Evolutionary conservation across 2,113 vertebrate genomes (phyloP).

Genomic region (Ciconia maguari): DNA sequence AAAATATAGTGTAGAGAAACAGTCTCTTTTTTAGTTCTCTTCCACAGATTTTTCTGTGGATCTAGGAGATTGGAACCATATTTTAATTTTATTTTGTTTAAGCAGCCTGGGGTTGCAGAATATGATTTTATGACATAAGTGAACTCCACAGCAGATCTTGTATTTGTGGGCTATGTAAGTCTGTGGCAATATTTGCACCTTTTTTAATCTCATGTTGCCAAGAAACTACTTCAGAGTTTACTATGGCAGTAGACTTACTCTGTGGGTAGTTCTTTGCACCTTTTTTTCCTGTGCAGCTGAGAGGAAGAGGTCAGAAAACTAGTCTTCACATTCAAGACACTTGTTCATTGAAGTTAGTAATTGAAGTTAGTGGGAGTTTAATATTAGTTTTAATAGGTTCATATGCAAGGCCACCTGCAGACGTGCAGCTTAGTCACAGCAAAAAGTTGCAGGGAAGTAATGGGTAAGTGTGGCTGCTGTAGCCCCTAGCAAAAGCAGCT

Average conservation of each 20-base stretch:
- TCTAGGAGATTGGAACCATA: not conserved
- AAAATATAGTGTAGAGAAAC: not conserved
- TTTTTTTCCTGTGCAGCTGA: not conserved
- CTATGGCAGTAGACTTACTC: not conserved
- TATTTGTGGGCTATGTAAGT: not conserved
- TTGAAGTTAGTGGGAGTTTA: not conserved
- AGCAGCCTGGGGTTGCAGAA: not conserved
- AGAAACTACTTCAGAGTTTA: not conserved
- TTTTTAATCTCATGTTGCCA: not conserved
- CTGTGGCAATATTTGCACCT: not conserved
- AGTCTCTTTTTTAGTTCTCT: not conserved
- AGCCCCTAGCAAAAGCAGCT: not conserved
- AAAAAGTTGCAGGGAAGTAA: not conserved
- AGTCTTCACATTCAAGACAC: not conserved
- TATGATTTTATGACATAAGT: not conserved
- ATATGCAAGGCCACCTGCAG: not conserved
- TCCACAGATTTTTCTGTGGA: not conserved
- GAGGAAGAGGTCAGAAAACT: not conserved
- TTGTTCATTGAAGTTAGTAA: not conserved
- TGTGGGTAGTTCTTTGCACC: not conserved
- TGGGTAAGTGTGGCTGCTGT: not conserved
- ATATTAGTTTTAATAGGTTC: not conserved
- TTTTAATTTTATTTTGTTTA: constrained; percentile 12
- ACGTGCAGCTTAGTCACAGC: not conserved
- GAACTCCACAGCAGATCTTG: not conserved